phyloP scores from a whole-genome alignment of 2,113 vertebrate species.

The Eleginops maclovinus region DNA sequence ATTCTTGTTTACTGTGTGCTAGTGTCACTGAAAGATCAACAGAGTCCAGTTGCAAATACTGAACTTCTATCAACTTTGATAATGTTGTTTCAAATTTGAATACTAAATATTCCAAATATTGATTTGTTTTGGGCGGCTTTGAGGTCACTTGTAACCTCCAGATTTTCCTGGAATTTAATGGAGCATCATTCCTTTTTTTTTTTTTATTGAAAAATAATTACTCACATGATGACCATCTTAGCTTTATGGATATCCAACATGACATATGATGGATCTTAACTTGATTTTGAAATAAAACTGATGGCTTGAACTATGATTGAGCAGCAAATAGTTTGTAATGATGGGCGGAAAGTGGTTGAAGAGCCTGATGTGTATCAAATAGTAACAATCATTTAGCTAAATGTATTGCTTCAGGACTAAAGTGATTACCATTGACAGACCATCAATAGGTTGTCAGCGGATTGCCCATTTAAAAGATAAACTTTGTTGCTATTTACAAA shows the following conservation, averaged over 20 bases:
- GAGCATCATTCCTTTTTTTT: neutral
- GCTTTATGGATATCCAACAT: neutral
- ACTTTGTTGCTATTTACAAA: neutral
- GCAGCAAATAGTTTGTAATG: neutral
- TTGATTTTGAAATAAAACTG: neutral
- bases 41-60: neutral
- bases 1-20: neutral
- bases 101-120: slow-evolving; percentile 15
- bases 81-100: neutral
- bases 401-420: slow-evolving; percentile 12
- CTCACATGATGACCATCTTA: neutral
- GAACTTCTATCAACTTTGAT: neutral
- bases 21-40: neutral
- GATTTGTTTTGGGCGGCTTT: neutral
- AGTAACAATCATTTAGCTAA: slow-evolving; percentile 4
- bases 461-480: slow-evolving; percentile 19
- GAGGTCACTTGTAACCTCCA: neutral
- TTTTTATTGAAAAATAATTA: neutral
- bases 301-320: neutral
- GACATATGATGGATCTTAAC: neutral
- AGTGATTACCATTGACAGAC: slow-evolving; percentile 16
- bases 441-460: slow-evolving; percentile 7
- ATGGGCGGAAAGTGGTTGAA: neutral
- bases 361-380: neutral
- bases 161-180: neutral